Conservation (phyloP, 2,113 vertebrate genomes). For the Paedocypris sp. region DNA sequence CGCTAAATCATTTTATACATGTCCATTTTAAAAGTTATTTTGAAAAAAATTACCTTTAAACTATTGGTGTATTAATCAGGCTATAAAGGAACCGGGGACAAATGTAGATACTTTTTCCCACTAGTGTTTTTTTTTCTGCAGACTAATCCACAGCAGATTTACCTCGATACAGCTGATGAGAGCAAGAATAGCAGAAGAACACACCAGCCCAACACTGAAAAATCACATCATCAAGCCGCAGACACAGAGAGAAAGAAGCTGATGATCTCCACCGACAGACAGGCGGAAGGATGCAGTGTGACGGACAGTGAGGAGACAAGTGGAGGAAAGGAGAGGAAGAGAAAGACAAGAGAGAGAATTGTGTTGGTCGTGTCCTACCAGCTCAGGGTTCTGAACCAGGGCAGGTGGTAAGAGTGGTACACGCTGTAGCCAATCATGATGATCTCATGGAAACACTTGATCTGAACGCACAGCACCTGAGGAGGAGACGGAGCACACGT, state of each 20-base stretch:
- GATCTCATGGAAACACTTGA: conserved; percentile 98
- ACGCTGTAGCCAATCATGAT: conserved; percentile 97
- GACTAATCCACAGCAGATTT: neutral
- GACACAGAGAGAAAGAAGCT: neutral
- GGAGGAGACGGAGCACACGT: conserved; percentile 14
- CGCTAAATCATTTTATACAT: too few species aligned
- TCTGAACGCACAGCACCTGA: conserved; percentile 93
- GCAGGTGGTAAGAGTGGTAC: conserved; percentile 94
- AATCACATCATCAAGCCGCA: neutral
- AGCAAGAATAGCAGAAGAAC: neutral
- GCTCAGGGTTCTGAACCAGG: conserved; percentile 95
- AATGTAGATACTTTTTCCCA: too few species aligned
- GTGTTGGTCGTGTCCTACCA: conserved; percentile 65
- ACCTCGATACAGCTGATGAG: conserved; percentile 9
- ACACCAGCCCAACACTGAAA: neutral
- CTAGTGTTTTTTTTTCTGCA: too few species aligned
- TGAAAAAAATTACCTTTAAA: too few species aligned
- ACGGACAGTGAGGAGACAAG: conserved; percentile 1
- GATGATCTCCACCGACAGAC: neutral
- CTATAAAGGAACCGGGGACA: too few species aligned
- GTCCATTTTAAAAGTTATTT: too few species aligned
- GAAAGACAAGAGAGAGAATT: neutral
- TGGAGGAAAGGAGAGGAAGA: neutral
- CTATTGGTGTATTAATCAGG: too few species aligned
- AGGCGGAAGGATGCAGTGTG: neutral